Evolutionary conservation across 2,888 invertebrate genomes (phyloP), one percentile per base, ranked within the genome.

Genomic region (Phasia obesa): DNA sequence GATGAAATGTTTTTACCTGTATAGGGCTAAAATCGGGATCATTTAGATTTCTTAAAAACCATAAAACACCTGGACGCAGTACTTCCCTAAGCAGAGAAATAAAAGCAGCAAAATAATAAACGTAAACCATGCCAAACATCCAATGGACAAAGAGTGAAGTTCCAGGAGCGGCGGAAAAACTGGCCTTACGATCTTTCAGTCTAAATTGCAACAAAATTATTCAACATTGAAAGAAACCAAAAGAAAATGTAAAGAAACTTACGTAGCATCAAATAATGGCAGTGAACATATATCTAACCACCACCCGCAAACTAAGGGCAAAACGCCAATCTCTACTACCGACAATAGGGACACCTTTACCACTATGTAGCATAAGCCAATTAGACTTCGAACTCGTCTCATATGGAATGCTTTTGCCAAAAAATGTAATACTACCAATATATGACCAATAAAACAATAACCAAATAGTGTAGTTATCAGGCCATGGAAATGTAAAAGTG

Each of bases 11-110:
- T n/a, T n/a, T n/a, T 84, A 94, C 98, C 93, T 98, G 98, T 82
- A 99, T 98, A 7, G 99, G 99, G 92, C 99, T 99, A 89, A 99
- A 99, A 88, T 99, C 99, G 0, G 99, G 99, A 92, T 99, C 99
- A 91, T 99, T 99, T 78, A 99, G 93, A 91, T 99, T 99, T 86
- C 99, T 94, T 87, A 99, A 93, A 91, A 99, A 99, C 99, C 99
- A 99, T 2, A 99, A 93, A 0, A 99, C 98, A 0, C 99, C 99
- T 0, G 99, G 99, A 69, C 99, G 93, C 44, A 99, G 90, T 0
- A 99, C 97, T 92, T 99, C 99, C 69, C 99, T 93, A 25, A 99
- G 91, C 2, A 99, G 92, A 19, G 98, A 93, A 53, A 99, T 97
- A 89, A 98, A 99, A 0, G 98, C 98, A 7, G 99, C 99, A 90